A percentile compares a stretch with the other conserved stretches of the same genome.
These are phyloP conservation scores for Equus quagga DNA, from an alignment of 2,113 vertebrate species.

Conservation along the genomic window DNA sequence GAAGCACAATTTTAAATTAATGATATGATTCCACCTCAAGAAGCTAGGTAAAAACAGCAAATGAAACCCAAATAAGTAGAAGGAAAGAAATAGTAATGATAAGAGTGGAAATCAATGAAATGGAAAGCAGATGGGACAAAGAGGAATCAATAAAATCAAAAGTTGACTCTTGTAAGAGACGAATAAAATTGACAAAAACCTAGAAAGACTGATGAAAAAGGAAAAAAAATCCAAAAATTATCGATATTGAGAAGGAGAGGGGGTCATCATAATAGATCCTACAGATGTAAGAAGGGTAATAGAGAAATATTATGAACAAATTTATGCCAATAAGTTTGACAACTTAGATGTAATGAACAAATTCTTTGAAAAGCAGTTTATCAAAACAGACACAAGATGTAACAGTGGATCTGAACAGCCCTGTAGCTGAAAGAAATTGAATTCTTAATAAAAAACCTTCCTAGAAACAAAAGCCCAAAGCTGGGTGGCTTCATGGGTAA, in stretches of 20 bases:
- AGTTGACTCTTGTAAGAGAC: background rate
- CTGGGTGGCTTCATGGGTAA: background rate
- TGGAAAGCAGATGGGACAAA: background rate
- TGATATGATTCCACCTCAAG: background rate
- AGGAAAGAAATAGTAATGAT: background rate
- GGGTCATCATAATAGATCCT: background rate
- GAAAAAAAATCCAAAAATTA: background rate
- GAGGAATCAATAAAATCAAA: background rate
- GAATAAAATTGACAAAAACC: background rate
- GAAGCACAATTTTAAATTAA: background rate
- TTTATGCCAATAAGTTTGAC: background rate
- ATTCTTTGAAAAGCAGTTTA: background rate
- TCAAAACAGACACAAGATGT: background rate
- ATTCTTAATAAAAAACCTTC: background rate
- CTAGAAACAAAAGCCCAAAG: background rate
- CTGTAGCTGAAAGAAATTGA: background rate
- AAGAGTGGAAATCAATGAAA: background rate
- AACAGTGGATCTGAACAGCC: background rate
- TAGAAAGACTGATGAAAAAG: background rate
- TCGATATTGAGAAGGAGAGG: background rate
- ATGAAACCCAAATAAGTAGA: background rate
- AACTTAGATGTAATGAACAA: background rate
- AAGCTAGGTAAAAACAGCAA: background rate
- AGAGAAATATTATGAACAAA: background rate
- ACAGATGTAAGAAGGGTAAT: background rate